Evolutionary conservation across 2,888 invertebrate species (phyloP).

Genomic region (Andrena hattorfiana): DNA sequence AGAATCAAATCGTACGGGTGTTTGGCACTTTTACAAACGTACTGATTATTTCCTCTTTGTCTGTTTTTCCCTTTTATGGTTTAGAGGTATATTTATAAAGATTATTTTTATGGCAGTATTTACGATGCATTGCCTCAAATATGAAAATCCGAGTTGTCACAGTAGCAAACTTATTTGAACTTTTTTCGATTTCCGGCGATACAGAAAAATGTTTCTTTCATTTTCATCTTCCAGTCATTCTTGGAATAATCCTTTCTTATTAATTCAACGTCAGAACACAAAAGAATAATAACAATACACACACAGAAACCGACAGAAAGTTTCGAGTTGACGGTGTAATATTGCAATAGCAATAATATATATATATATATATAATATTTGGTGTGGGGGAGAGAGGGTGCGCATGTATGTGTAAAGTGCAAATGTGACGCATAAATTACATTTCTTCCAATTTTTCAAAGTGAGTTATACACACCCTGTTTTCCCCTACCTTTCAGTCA

Average conservation of each 20-base stretch:
- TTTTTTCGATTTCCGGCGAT: constrained; percentile 18
- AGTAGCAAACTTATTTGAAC: background rate
- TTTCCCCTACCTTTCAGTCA: constrained; percentile 7
- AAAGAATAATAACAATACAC: background rate
- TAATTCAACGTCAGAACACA: background rate
- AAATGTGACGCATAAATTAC: constrained; percentile 15
- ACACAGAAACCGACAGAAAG: constrained; percentile 7
- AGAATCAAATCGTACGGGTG: constrained; percentile 6
- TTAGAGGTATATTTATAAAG: constrained; percentile 67
- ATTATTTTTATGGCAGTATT: constrained; percentile 70
- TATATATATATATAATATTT: background rate
- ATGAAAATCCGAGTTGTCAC: constrained; percentile 55
- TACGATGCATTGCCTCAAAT: constrained; percentile 60
- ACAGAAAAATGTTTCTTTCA: background rate
- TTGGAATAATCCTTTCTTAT: background rate
- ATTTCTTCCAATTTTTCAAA: constrained; percentile 15
- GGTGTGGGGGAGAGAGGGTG: too few species aligned
- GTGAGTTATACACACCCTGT: constrained; percentile 39
- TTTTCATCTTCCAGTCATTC: background rate
- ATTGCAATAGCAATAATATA: constrained; percentile 9
- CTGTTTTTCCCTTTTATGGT: constrained; percentile 39
- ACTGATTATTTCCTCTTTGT: constrained; percentile 23
- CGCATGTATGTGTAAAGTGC: constrained; percentile 4
- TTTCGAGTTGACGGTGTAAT: constrained; percentile 8
- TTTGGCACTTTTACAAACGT: constrained; percentile 33